These are phyloP conservation scores for Ceratina japonica DNA, from an alignment of 1,140 invertebrate genomes.

Conservation along the genomic window DNA sequence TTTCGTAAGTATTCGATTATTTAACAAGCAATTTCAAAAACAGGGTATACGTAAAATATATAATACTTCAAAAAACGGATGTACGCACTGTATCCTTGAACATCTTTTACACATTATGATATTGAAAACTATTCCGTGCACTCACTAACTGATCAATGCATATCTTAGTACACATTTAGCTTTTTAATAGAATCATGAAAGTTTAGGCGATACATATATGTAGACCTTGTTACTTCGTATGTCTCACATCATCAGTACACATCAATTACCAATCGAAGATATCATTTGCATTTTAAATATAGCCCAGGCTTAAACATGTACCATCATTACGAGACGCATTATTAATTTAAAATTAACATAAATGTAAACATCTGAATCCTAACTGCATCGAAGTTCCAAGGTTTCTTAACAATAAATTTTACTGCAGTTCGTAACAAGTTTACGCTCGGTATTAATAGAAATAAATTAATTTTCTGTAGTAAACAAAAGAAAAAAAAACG, in stretches of 20 bases:
- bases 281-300: constrained; percentile 3
- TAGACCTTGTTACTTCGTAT: constrained; percentile 20
- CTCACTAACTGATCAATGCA: background rate
- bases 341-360: background rate
- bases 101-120: constrained; percentile 11
- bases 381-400: constrained; percentile 9
- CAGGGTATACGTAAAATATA: background rate
- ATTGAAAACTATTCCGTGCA: constrained; percentile 22
- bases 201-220: constrained; percentile 7
- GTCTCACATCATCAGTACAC: constrained; percentile 16
- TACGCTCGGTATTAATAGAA: constrained; percentile 7
- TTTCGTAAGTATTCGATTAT: constrained; percentile 20
- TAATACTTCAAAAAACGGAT: constrained; percentile 16
- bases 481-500: background rate
- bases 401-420: constrained; percentile 38
- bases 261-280: constrained; percentile 6
- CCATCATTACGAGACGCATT: constrained; percentile 26
- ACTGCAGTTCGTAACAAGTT: constrained; percentile 21
- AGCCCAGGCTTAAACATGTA: constrained; percentile 43
- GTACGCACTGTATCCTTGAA: background rate
- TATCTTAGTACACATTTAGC: constrained; percentile 4
- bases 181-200: constrained; percentile 3
- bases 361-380: constrained; percentile 13
- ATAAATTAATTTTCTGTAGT: background rate
- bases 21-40: constrained; percentile 12